These are phyloP conservation scores for Percopsis transmontana DNA, from an alignment of 2,113 vertebrate genomes.

Conservation along the genomic window DNA sequence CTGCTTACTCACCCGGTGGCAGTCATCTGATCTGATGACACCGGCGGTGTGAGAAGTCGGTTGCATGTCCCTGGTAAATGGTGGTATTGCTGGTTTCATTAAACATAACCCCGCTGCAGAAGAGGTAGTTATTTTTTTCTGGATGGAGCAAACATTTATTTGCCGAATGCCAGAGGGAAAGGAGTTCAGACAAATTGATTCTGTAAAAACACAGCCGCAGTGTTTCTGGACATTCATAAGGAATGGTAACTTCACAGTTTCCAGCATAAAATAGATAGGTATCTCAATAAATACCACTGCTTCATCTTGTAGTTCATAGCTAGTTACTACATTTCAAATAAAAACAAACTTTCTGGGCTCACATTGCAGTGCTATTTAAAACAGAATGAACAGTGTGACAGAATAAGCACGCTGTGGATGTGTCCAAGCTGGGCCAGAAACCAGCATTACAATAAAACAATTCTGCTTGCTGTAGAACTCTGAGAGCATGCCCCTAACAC, in stretches of 20 bases:
- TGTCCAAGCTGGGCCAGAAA: no score
- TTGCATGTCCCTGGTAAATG: constrained; percentile 12
- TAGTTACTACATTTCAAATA: no score
- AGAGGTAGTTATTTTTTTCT: constrained; percentile 8
- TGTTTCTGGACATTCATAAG: constrained; percentile 29
- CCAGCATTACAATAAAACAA: no score
- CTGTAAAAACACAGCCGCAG: constrained; percentile 30
- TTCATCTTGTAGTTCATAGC: no score
- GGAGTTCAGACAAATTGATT: constrained; percentile 51
- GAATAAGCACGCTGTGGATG: no score
- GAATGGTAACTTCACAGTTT: neutral
- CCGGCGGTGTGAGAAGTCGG: constrained; percentile 16
- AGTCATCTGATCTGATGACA: constrained; percentile 57
- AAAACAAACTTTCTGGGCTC: no score
- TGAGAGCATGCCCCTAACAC: no score
- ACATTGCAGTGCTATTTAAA: no score
- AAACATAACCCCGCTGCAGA: constrained; percentile 46
- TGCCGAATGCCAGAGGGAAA: constrained; percentile 29
- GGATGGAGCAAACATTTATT: constrained; percentile 35
- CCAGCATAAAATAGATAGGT: neutral
- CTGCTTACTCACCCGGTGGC: constrained; percentile 38
- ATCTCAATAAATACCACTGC: neutral
- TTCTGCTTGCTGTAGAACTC: no score
- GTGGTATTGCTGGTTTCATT: constrained; percentile 50
- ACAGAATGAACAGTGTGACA: no score